These are phyloP conservation scores for Rhingia campestris DNA, from an alignment of 2,888 invertebrate genomes.

Conservation along the genomic window DNA sequence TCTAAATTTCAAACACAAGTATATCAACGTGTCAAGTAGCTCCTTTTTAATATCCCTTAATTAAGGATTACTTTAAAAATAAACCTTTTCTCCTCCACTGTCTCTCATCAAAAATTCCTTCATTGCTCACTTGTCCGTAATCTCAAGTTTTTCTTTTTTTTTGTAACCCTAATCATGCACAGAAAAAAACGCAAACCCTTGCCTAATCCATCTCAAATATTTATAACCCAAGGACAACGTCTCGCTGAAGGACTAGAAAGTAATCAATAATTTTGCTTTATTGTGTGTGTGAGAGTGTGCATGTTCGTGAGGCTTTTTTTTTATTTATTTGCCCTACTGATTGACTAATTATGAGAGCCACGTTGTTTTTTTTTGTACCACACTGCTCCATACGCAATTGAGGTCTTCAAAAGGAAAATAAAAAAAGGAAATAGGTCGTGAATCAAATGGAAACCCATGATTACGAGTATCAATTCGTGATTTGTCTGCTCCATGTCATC, in stretches of 20 bases:
- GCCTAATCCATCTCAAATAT: conserved; percentile 57
- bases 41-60: not conserved
- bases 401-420: not conserved
- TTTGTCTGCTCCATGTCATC: too few relatives aligned
- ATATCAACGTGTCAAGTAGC: not conserved
- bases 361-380: not conserved
- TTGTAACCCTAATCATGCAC: conserved; percentile 33
- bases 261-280: conserved; percentile 5
- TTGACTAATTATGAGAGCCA: not conserved
- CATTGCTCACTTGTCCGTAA: conserved; percentile 42
- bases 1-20: not conserved
- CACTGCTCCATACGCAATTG: not conserved
- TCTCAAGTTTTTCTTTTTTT: conserved; percentile 31
- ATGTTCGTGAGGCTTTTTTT: not conserved
- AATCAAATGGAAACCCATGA: too few relatives aligned
- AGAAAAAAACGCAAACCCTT: conserved; percentile 18
- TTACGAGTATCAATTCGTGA: too few relatives aligned
- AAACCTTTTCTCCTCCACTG: not conserved
- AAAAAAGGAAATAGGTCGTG: not conserved
- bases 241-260: conserved; percentile 3
- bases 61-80: not conserved
- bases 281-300: not conserved
- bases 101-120: not conserved
- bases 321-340: conserved; percentile 7
- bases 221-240: conserved; percentile 47